Evolutionary conservation across 1,140 invertebrate species (phyloP).

Genomic region (Latrodectus geometricus): DNA sequence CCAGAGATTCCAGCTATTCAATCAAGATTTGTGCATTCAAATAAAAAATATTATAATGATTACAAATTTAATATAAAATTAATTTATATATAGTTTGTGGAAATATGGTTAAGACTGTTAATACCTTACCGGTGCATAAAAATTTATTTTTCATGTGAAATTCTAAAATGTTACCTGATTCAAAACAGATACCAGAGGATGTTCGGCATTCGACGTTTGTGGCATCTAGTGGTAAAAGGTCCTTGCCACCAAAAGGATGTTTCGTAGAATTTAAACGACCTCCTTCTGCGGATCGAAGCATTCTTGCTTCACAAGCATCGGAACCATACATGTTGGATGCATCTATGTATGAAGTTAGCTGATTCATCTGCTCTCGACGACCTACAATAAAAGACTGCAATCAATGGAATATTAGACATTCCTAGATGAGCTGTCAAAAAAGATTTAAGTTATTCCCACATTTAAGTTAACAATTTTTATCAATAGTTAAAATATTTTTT

Average conservation of each 20-base stretch:
- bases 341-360: conserved; percentile 76
- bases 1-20: too few species aligned
- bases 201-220: conserved; percentile 88
- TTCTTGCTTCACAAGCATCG: conserved; percentile 80
- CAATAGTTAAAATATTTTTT: too few species aligned
- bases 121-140: background rate
- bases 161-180: conserved; percentile 74
- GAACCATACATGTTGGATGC: conserved; percentile 78
- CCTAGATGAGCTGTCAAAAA: too few species aligned
- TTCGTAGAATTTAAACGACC: conserved; percentile 85
- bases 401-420: background rate
- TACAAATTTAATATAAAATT: too few species aligned
- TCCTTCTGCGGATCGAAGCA: conserved; percentile 76
- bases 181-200: conserved; percentile 84
- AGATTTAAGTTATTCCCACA: too few species aligned
- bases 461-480: too few species aligned
- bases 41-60: too few species aligned
- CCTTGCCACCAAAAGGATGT: conserved; percentile 75
- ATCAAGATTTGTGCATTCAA: too few species aligned
- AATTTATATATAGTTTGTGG: background rate
- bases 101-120: background rate
- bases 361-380: conserved; percentile 75
- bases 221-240: conserved; percentile 80
- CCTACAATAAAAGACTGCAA: conserved; percentile 65
- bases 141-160: background rate